phyloP scores from a whole-genome alignment of 2,113 vertebrate genomes.

The Nyctibius bracteatus region DNA sequence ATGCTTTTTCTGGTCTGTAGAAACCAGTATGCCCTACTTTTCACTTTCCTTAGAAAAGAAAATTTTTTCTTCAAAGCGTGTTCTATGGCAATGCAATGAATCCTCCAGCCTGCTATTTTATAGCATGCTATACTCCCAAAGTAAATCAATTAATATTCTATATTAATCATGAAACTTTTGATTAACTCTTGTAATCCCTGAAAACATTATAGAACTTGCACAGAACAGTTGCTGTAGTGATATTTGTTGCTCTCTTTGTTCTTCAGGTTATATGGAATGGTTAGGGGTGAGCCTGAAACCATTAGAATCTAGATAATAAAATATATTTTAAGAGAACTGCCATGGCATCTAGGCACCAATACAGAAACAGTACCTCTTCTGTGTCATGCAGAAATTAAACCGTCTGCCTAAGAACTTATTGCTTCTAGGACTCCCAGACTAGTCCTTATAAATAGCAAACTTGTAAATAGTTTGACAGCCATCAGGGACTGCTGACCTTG shows the following conservation, averaged over 20 bases:
- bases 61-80: not conserved
- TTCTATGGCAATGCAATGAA: not conserved
- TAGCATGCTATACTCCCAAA: not conserved
- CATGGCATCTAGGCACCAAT: not conserved
- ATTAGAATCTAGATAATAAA: not conserved
- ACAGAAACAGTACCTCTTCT: not conserved
- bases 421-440: slow-evolving; percentile 58
- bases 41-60: not conserved
- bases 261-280: not conserved
- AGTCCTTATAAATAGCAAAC: slow-evolving; percentile 71
- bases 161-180: slow-evolving; percentile 28
- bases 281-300: not conserved
- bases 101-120: not conserved
- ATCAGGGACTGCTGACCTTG: slow-evolving; percentile 63
- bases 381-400: slow-evolving; percentile 38
- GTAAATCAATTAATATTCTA: slow-evolving; percentile 26
- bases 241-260: not conserved
- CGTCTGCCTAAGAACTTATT: slow-evolving; percentile 41
- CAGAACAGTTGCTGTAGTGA: not conserved
- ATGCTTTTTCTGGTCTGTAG: slow-evolving; percentile 24
- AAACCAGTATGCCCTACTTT: slow-evolving; percentile 33
- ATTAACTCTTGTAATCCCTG: slow-evolving; percentile 10
- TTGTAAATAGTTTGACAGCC: slow-evolving; percentile 66
- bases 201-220: not conserved
- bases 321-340: slow-evolving; percentile 8